These are phyloP conservation scores for Thymelicus sylvestris DNA, from an alignment of 2,888 invertebrate species.

Conservation along the genomic window DNA sequence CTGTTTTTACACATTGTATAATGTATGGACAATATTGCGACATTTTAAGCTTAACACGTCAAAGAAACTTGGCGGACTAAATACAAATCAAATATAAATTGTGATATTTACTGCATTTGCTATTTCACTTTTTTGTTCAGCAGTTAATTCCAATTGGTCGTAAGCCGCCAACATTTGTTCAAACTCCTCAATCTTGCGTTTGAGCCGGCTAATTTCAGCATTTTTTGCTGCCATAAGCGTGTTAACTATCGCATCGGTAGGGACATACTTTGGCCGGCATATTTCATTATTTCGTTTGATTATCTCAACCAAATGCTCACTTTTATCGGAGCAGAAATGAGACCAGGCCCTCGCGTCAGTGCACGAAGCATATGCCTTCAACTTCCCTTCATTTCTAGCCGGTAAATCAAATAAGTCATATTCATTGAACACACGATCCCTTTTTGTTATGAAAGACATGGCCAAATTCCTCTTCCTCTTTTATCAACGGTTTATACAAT, in stretches of 20 bases:
- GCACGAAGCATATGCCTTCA: constrained; percentile 83
- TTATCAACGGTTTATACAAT: constrained; percentile 55
- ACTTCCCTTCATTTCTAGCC: constrained; percentile 79
- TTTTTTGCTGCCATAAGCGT: constrained; percentile 78
- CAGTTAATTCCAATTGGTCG: constrained; percentile 72
- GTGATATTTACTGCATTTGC: constrained; percentile 66
- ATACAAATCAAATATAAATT: constrained; percentile 45
- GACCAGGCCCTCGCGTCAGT: constrained; percentile 86
- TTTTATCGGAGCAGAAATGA: constrained; percentile 80
- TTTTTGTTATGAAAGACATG: constrained; percentile 81
- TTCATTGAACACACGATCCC: constrained; percentile 77
- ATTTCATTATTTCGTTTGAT: constrained; percentile 76
- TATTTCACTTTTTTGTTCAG: constrained; percentile 75
- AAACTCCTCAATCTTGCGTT: constrained; percentile 75
- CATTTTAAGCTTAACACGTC: too few species aligned
- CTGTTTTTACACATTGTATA: too few species aligned
- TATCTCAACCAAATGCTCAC: constrained; percentile 83
- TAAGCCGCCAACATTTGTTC: constrained; percentile 74
- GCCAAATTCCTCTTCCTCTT: constrained; percentile 49
- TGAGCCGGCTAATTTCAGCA: constrained; percentile 76
- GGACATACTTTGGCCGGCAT: constrained; percentile 69
- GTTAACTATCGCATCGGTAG: constrained; percentile 74
- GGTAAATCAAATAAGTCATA: constrained; percentile 75
- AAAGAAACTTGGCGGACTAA: too few species aligned
- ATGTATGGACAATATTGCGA: too few species aligned